These are phyloP conservation scores for Clunio marinus DNA, from an alignment of 2,888 invertebrate species.

Conservation along the genomic window DNA sequence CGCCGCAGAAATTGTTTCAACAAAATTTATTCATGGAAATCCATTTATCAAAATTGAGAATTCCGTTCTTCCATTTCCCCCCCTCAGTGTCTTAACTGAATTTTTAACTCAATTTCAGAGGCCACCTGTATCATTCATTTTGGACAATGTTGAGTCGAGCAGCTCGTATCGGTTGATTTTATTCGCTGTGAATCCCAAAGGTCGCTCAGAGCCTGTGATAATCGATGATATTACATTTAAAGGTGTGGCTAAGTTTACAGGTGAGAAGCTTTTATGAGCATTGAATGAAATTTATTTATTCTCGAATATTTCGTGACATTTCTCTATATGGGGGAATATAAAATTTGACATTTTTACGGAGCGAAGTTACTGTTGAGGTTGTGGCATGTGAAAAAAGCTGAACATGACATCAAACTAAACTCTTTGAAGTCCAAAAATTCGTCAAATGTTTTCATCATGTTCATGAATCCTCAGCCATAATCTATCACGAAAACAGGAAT, in stretches of 20 bases:
- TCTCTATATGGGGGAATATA: no score
- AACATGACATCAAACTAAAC: no score
- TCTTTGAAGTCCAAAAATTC: no score
- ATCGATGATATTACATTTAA: conserved; percentile 80
- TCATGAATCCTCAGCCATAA: no score
- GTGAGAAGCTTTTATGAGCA: no score
- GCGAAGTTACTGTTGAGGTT: no score
- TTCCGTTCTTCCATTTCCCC: conserved; percentile 20
- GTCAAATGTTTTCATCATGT: neutral
- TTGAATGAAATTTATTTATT: no score
- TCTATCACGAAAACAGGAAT: no score
- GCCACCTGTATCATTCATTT: conserved; percentile 48
- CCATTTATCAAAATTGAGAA: conserved; percentile 15
- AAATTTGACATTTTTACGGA: no score
- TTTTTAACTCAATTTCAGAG: conserved; percentile 43
- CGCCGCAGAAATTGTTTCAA: conserved; percentile 17
- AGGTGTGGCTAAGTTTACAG: conserved; percentile 81
- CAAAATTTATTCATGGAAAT: conserved; percentile 17
- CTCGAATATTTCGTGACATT: no score
- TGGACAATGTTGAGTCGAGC: conserved; percentile 63
- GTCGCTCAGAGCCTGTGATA: conserved; percentile 75
- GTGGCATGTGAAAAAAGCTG: no score
- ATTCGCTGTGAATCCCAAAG: conserved; percentile 83
- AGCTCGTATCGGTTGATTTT: conserved; percentile 75
- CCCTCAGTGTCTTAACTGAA: neutral